A percentile compares a stretch with the other conserved stretches of the same genome.
phyloP scores from a whole-genome alignment of 2,113 vertebrate genomes.

The Rhinogobius similis region DNA sequence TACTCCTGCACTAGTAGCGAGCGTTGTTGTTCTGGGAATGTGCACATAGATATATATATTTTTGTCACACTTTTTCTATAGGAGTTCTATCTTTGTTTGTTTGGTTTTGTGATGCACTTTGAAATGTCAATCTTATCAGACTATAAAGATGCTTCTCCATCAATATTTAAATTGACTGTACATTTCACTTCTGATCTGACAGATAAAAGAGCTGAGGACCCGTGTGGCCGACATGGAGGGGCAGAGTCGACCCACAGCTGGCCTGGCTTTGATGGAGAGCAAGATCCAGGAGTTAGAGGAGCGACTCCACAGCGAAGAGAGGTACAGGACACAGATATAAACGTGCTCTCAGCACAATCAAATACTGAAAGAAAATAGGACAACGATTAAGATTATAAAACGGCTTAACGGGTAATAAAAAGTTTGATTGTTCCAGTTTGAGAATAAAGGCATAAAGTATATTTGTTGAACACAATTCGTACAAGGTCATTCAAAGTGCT shows the following conservation, averaged over 20 bases:
- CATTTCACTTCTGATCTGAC: neutral
- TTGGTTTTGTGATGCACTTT: neutral
- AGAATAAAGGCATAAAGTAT: too few species aligned
- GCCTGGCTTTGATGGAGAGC: conserved; percentile 82
- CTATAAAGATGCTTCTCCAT: neutral
- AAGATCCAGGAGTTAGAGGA: conserved; percentile 89
- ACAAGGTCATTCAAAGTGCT: too few species aligned
- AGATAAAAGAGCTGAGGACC: conserved; percentile 90
- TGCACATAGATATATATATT: too few species aligned
- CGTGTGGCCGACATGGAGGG: conserved; percentile 86
- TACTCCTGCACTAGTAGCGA: too few species aligned
- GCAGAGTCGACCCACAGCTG: conserved; percentile 76
- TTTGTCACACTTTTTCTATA: neutral
- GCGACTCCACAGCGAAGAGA: conserved; percentile 85
- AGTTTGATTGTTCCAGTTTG: too few species aligned
- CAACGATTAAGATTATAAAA: too few species aligned
- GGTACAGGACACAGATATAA: conserved; percentile 72
- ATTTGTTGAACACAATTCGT: too few species aligned
- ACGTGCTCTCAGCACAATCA: neutral
- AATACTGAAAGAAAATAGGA: neutral
- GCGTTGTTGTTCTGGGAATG: too few species aligned
- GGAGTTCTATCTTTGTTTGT: neutral
- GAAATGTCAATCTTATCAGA: neutral
- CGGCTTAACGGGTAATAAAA: too few species aligned
- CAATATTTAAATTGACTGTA: neutral